Conservation (phyloP, 2,888 invertebrate species). For the Pristionchus arcanus region DNA sequence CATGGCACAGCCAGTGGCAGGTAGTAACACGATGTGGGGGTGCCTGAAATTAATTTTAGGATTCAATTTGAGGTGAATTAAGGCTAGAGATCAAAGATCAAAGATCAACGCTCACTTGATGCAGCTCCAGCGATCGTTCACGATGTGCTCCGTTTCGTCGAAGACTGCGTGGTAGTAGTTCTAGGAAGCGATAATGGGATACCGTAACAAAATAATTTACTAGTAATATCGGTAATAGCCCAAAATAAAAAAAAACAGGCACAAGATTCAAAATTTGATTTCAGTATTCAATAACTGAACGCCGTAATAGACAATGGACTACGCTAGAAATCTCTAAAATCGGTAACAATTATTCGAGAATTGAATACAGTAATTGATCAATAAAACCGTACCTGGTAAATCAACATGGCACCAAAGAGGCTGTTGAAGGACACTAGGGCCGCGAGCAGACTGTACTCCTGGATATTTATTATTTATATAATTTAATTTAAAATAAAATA, state of each 20-base stretch:
- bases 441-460: slow-evolving; percentile 50
- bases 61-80: not conserved
- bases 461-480: not conserved
- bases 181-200: not conserved
- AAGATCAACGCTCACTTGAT: slow-evolving; percentile 12
- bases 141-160: not conserved
- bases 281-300: not conserved
- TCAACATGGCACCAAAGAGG: slow-evolving; percentile 27
- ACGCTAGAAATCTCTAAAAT: no score
- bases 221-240: no score
- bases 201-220: no score
- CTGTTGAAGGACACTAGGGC: slow-evolving; percentile 25
- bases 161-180: slow-evolving; percentile 5
- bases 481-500: not conserved
- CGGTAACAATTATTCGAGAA: no score
- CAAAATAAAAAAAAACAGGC: no score
- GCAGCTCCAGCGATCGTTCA: slow-evolving; percentile 19
- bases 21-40: slow-evolving; percentile 23
- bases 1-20: not conserved
- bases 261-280: no score
- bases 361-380: no score
- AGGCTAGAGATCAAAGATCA: slow-evolving; percentile 1
- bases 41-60: not conserved
- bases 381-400: slow-evolving; percentile 3
- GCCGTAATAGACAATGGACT: not conserved